A percentile compares a stretch with the other conserved stretches of the same genome.
Conservation (phyloP, 2,888 invertebrate species). For the Himalopsyche tibetana region DNA sequence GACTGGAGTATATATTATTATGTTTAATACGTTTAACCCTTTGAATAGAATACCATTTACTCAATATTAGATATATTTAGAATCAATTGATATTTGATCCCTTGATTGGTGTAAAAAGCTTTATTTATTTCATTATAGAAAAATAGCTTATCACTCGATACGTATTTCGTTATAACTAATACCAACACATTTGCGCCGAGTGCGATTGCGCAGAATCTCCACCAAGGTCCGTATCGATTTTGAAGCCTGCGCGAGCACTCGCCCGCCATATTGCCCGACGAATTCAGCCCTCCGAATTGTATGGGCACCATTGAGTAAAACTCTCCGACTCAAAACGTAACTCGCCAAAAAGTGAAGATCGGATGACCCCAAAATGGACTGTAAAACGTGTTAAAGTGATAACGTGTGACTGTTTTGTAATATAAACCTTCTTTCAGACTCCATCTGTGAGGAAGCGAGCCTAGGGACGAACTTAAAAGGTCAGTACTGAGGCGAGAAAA, state of each 20-base stretch:
- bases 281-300: slow-evolving; percentile 54
- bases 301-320: slow-evolving; percentile 48
- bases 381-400: slow-evolving; percentile 52
- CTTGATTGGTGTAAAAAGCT: slow-evolving; percentile 8
- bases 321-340: slow-evolving; percentile 42
- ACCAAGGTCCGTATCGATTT: slow-evolving; percentile 51
- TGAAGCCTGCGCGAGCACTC: slow-evolving; percentile 54
- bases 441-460: slow-evolving; percentile 4
- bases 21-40: neutral
- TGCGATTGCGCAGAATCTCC: slow-evolving; percentile 38
- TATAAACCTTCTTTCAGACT: slow-evolving; percentile 10
- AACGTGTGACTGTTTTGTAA: neutral
- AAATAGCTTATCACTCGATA: slow-evolving; percentile 30
- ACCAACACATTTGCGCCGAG: neutral
- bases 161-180: neutral
- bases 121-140: slow-evolving; percentile 36
- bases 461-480: neutral
- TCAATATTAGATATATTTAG: neutral
- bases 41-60: no score
- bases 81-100: neutral
- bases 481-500: slow-evolving; percentile 1
- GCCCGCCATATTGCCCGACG: slow-evolving; percentile 48
- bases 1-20: neutral
- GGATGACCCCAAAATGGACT: slow-evolving; percentile 48
- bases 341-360: neutral